These are phyloP conservation scores for Euphonia xanthogaster DNA, from an alignment of 2,797 vertebrate genomes.

Conservation along the genomic window DNA sequence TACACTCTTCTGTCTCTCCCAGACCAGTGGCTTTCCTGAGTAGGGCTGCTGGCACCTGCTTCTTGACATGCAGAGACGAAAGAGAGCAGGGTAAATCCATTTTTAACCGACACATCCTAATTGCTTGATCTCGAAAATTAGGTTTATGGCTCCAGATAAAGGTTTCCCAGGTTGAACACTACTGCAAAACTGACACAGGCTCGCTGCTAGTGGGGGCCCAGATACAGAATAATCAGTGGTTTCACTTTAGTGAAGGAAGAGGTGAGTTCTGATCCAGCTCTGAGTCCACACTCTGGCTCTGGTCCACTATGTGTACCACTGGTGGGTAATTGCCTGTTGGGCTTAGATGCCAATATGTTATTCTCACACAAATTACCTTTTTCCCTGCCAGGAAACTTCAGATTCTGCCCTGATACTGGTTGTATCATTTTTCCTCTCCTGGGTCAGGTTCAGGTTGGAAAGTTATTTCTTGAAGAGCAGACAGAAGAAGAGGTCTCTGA, in stretches of 20 bases:
- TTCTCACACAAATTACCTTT: not conserved
- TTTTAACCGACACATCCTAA: not conserved
- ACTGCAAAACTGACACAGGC: not conserved
- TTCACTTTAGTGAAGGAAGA: not conserved
- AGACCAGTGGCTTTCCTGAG: not conserved
- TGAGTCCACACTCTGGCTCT: not conserved
- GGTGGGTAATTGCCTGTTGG: not conserved
- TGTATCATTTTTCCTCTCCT: not conserved
- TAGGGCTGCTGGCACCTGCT: not conserved
- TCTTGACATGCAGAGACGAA: not conserved
- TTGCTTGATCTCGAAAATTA: constrained; percentile 26
- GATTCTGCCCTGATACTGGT: not conserved
- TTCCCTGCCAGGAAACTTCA: not conserved
- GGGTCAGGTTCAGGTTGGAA: constrained; percentile 15
- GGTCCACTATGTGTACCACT: not conserved
- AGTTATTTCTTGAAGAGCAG: not conserved
- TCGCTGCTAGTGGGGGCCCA: not conserved
- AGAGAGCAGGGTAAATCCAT: not conserved
- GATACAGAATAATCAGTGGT: not conserved
- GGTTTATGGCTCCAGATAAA: not conserved
- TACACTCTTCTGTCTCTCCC: not conserved
- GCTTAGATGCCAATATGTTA: not conserved
- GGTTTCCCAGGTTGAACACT: not conserved
- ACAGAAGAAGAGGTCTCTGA: constrained; percentile 2
- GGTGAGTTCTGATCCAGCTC: not conserved